These are phyloP conservation scores for Toxotes lorentzi DNA, from an alignment of 2,797 vertebrate genomes.

Conservation along the genomic window DNA sequence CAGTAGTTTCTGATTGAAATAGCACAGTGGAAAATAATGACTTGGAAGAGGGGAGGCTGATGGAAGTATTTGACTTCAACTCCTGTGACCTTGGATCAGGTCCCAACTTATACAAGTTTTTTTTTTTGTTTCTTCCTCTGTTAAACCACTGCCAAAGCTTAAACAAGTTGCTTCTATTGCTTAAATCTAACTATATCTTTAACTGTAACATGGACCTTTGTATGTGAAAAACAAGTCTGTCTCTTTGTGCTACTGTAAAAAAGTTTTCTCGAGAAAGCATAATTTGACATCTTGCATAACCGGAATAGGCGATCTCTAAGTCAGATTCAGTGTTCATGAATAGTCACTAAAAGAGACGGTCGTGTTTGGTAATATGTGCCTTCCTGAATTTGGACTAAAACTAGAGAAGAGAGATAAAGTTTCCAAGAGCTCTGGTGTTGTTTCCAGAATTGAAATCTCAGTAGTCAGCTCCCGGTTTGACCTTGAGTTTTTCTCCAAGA, in stretches of 20 bases:
- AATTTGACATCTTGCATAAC: not conserved
- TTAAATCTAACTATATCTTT: not conserved
- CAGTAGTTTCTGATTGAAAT: conserved; percentile 10
- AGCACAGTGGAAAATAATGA: conserved; percentile 42
- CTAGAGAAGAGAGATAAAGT: conserved; percentile 10
- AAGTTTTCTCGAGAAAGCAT: not conserved
- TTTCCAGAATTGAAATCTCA: conserved; percentile 46
- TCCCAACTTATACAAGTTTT: conserved; percentile 8
- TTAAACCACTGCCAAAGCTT: not conserved
- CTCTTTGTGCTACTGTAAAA: not conserved
- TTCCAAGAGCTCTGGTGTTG: conserved; percentile 12
- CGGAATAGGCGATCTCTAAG: not conserved
- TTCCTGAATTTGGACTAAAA: conserved; percentile 32
- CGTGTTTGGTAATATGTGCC: conserved; percentile 7
- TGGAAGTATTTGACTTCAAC: conserved; percentile 40
- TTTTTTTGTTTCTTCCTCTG: not conserved
- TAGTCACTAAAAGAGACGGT: not conserved
- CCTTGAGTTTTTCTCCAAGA: conserved; percentile 38
- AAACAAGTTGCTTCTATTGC: not conserved
- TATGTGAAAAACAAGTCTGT: not conserved
- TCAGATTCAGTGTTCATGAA: not conserved
- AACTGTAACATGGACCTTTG: not conserved
- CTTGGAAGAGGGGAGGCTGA: conserved; percentile 27
- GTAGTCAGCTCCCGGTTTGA: conserved; percentile 51
- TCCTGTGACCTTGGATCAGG: conserved; percentile 21